Evolutionary conservation across 2,888 invertebrate species (phyloP).

Genomic region (Zele albiditarsus): DNA sequence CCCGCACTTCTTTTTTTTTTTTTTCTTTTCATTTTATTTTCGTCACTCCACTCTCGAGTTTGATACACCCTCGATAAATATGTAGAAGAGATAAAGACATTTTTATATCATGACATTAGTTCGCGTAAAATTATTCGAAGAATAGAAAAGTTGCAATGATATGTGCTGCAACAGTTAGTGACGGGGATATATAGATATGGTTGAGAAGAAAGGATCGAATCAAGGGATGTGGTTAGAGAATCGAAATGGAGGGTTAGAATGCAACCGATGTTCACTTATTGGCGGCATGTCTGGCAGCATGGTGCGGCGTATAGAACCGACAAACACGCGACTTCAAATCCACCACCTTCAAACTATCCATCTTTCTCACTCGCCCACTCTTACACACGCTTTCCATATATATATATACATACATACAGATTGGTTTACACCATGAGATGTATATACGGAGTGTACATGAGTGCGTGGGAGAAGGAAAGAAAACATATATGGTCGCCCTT

Average conservation of each 20-base stretch:
- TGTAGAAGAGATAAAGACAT: too few relatives aligned
- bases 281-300: constrained; percentile 72
- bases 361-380: neutral
- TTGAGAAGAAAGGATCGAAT: constrained; percentile 3
- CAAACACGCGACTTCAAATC: constrained; percentile 29
- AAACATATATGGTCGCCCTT: constrained; percentile 5
- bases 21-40: constrained; percentile 35
- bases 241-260: constrained; percentile 65
- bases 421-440: neutral
- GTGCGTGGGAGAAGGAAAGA: constrained; percentile 43
- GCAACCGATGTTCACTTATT: constrained; percentile 72
- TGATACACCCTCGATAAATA: too few relatives aligned
- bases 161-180: too few relatives aligned
- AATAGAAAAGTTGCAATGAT: too few relatives aligned
- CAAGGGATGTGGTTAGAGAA: constrained; percentile 53
- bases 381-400: neutral
- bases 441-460: neutral
- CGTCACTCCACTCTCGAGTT: neutral
- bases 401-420: constrained; percentile 5
- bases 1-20: constrained; percentile 40
- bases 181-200: neutral
- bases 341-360: constrained; percentile 8
- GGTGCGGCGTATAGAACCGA: constrained; percentile 56
- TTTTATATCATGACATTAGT: too few relatives aligned
- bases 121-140: too few relatives aligned